These are phyloP conservation scores for Noturus placidus DNA, from an alignment of 2,113 vertebrate species.

Conservation along the genomic window DNA sequence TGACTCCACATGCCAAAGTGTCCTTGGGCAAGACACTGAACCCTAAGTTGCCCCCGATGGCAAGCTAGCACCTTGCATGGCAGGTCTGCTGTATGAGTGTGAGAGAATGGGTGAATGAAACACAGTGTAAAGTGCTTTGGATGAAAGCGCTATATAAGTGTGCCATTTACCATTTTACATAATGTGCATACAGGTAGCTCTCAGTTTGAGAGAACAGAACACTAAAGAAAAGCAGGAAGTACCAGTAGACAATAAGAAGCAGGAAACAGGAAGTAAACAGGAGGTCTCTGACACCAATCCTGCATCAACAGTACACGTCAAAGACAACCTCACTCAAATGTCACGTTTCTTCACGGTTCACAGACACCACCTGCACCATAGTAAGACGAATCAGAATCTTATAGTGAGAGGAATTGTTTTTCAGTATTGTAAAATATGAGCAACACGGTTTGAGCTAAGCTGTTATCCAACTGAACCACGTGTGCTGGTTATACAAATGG, in stretches of 20 bases:
- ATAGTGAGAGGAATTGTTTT: background rate
- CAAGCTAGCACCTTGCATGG: too few species aligned
- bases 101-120: too few species aligned
- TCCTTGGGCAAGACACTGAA: too few species aligned
- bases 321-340: background rate
- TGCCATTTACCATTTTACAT: too few species aligned
- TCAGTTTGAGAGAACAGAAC: background rate
- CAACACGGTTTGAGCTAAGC: background rate
- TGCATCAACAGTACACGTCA: background rate
- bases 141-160: too few species aligned
- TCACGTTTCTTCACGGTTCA: background rate
- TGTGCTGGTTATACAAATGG: background rate
- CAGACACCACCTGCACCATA: background rate
- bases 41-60: too few species aligned
- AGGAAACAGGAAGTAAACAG: slow-evolving; percentile 7
- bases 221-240: background rate
- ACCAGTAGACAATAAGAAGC: background rate
- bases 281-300: background rate
- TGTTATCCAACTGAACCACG: background rate
- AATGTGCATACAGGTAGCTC: background rate
- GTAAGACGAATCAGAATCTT: background rate
- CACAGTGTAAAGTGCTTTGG: too few species aligned
- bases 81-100: too few species aligned
- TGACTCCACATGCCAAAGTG: too few species aligned
- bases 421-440: background rate